Percentiles rank a stretch among this genome's conserved stretches.
Evolutionary conservation across 2,797 vertebrate species (phyloP).

Genomic region (Parauchenoglanis punctatus): DNA sequence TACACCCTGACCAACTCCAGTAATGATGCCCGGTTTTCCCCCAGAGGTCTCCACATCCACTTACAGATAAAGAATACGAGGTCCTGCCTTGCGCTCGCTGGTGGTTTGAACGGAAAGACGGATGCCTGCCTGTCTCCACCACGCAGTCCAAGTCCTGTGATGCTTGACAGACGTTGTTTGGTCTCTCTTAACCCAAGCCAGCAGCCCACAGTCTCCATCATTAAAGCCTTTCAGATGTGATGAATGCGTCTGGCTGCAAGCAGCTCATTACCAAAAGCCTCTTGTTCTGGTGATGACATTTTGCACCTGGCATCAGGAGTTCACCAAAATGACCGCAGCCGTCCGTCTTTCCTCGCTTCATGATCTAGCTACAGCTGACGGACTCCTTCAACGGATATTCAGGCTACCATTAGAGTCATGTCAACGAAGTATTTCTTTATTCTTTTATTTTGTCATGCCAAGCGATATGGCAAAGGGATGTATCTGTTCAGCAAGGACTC

Average conservation of each 20-base stretch:
- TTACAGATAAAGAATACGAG: neutral
- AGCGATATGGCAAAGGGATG: neutral
- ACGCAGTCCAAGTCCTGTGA: neutral
- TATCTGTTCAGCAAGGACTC: neutral
- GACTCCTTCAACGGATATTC: neutral
- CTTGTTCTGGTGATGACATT: constrained; percentile 44
- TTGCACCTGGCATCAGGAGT: constrained; percentile 38
- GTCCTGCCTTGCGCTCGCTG: neutral
- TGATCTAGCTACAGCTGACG: constrained; percentile 27
- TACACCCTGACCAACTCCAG: neutral
- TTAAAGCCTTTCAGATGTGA: constrained; percentile 42
- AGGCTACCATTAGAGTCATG: neutral
- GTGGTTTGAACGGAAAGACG: neutral
- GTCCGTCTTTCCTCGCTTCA: constrained; percentile 32
- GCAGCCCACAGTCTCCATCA: constrained; percentile 40
- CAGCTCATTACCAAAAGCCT: constrained; percentile 51
- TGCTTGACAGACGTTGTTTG: constrained; percentile 48
- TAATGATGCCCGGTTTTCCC: neutral
- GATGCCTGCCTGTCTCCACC: neutral
- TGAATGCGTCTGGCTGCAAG: constrained; percentile 32
- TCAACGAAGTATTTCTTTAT: neutral
- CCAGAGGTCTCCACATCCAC: too few species aligned
- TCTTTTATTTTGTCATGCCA: too few species aligned
- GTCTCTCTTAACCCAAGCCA: constrained; percentile 50
- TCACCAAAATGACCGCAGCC: neutral